Conservation (phyloP, 2,797 vertebrate species). For the Agapornis canus region DNA sequence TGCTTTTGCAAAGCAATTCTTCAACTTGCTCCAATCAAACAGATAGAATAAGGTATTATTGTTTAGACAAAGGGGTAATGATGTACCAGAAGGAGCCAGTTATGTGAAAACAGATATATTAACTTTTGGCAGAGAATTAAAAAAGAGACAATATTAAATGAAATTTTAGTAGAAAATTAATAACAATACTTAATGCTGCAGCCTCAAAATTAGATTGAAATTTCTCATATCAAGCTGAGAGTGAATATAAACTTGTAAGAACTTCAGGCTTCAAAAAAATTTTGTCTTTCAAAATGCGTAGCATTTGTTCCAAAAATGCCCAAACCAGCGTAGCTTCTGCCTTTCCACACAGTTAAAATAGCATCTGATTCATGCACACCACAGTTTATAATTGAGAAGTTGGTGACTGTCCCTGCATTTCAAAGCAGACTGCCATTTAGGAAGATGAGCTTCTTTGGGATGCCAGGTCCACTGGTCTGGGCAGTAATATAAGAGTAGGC, state of each 20-base stretch:
- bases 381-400: rapidly evolving
- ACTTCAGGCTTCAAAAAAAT: not conserved
- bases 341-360: not conserved
- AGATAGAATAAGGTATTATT: not conserved
- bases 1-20: not conserved
- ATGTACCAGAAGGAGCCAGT: not conserved
- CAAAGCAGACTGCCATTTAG: not conserved
- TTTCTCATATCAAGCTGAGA: not conserved
- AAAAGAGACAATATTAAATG: not conserved
- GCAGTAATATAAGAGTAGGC: not conserved
- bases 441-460: not conserved
- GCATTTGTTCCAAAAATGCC: not conserved
- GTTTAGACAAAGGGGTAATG: not conserved
- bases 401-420: not conserved
- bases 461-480: rapidly evolving
- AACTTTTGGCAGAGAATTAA: not conserved
- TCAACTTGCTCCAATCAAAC: not conserved
- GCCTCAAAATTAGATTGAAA: not conserved
- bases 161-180: not conserved
- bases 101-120: not conserved
- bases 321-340: not conserved
- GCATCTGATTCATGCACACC: rapidly evolving
- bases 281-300: not conserved
- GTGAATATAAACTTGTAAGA: not conserved
- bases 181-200: not conserved